Conservation (phyloP, 53 echinoderm and acorn worm species). For the Glandiceps talaboti region DNA sequence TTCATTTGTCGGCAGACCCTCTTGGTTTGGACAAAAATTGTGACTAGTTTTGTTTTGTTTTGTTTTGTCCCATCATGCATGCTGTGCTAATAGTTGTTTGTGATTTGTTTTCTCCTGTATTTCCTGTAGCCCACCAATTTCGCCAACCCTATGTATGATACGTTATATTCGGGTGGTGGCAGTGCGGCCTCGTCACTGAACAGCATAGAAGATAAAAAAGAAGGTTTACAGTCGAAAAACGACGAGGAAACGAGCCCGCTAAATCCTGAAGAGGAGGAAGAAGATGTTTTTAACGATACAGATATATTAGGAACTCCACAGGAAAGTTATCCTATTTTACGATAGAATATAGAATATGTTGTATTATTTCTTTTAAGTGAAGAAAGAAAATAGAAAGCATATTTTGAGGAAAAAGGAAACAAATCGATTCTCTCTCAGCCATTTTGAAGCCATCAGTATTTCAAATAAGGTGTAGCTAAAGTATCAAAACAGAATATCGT, state of each 20-base stretch:
- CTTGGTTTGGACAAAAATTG: too few relatives aligned
- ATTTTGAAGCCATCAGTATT: too few relatives aligned
- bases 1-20: too few relatives aligned
- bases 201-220: slow-evolving; percentile 16
- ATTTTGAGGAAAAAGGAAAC: too few relatives aligned
- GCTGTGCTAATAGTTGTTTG: too few relatives aligned
- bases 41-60: too few relatives aligned
- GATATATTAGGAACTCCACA: neutral
- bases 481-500: too few relatives aligned
- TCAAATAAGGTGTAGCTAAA: neutral
- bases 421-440: too few relatives aligned
- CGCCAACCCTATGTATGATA: slow-evolving; percentile 47
- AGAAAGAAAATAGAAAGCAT: too few relatives aligned
- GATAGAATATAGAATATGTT: too few relatives aligned
- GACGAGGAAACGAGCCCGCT: slow-evolving; percentile 6
- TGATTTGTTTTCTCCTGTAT: neutral
- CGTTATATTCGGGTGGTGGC: slow-evolving; percentile 32
- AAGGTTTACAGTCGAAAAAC: neutral
- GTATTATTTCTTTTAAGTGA: neutral
- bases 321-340: neutral
- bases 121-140: slow-evolving; percentile 37
- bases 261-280: neutral
- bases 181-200: slow-evolving; percentile 34
- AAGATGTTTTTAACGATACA: neutral
- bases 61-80: neutral